Base-by-base conservation (phyloP, 1,140 invertebrate genomes). In the Triops longicaudatus region DNA sequence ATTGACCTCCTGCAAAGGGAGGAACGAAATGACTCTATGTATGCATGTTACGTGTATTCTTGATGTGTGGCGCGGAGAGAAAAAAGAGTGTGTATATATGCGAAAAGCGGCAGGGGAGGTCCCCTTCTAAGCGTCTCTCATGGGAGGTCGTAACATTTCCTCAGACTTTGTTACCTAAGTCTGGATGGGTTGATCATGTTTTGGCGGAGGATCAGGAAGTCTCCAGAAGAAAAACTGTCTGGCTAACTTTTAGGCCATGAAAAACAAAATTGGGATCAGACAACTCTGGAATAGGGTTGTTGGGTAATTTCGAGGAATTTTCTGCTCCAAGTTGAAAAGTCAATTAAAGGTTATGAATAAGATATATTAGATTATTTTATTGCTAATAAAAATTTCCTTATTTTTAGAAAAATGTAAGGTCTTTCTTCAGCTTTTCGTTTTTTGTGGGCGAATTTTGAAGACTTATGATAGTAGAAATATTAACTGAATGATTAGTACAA, bases 181-280 rank as follows among this genome's bases (percentile, higher is more conserved):
- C 50, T 63, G 50, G 50, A 17, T 63, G 50, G 22, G 50, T 63
- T 63, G 50, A 63, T 63, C 50, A 63, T 63, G 50, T 63, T 63
- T 63, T 63, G 50, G 50, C 50, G 50, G 50, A 22, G 50, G 10
- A n/a, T 22, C 14, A 22, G 14, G 50, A 9, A 17, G 17, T n/a
- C 17, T 22, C 10, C 10, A 63, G 50, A n/a, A 22, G 4, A 63
- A 63, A n/a, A 22, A n/a, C 9, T 63, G 9, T 22, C 50, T 63
- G 50, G 50, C 50, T 63, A 63, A 63, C 31, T 37, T 37, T 37
- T 37, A 37, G 31, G 31, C 31, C 7, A 2, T 7, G 2, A 37
- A 37, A 37, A 7, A 37, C 7, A 7, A 37, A 37, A 37, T 37
- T 37, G 31, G 31, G 31, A 7, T 37, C 31, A 37, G 31, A 2